Evolutionary conservation across 2,113 vertebrate species (phyloP).

Genomic region (Ceyx melanurus): DNA sequence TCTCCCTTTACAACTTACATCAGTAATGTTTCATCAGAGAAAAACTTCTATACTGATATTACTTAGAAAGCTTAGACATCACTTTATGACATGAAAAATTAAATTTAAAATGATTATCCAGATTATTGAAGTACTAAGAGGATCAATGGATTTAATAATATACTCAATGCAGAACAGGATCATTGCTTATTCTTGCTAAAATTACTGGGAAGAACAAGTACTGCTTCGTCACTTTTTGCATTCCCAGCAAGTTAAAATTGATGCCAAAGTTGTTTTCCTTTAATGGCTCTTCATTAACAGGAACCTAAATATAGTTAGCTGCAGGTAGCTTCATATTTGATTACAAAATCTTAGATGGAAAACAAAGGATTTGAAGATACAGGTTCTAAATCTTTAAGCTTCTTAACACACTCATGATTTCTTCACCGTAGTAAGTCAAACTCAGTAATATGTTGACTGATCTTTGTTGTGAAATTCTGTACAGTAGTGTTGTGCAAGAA

Average conservation of each 20-base stretch:
- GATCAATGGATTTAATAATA: constrained; percentile 67
- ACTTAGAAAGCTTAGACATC: not conserved
- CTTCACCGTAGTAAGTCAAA: not conserved
- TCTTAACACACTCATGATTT: constrained; percentile 21
- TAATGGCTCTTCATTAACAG: not conserved
- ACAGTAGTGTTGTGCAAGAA: not conserved
- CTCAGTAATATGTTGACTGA: not conserved
- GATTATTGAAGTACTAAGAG: constrained; percentile 51
- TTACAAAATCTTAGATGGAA: not conserved
- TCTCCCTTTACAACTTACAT: not conserved
- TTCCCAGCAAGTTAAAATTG: not conserved
- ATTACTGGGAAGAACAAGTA: not conserved
- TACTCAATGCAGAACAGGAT: constrained; percentile 11
- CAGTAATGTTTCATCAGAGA: not conserved
- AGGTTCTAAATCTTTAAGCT: constrained; percentile 28
- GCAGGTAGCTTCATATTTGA: not conserved
- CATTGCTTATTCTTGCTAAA: constrained; percentile 38
- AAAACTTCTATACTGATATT: not conserved
- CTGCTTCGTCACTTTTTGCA: not conserved
- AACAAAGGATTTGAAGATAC: constrained; percentile 34
- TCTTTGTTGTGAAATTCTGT: not conserved
- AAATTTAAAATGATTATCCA: constrained; percentile 52
- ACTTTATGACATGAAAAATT: constrained; percentile 46
- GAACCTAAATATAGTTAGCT: not conserved
- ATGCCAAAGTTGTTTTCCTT: not conserved